Evolutionary conservation across 2,113 vertebrate species (phyloP).

Genomic region (Laterallus jamaicensis): DNA sequence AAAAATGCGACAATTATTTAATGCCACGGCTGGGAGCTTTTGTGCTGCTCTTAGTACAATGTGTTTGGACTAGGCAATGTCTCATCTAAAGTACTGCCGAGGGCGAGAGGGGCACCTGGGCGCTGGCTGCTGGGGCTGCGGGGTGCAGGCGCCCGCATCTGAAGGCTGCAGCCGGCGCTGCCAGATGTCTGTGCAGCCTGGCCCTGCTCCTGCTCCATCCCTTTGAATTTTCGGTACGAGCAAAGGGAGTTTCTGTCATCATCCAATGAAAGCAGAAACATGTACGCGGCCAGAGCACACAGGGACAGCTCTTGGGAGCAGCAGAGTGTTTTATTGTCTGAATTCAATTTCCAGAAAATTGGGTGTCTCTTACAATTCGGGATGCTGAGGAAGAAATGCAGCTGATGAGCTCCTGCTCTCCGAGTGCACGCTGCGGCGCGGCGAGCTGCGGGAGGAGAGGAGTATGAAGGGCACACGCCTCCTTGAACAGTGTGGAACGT

Average conservation of each 20-base stretch:
- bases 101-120: not conserved
- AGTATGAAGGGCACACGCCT: fast-evolving
- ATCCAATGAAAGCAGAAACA: not conserved
- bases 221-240: not conserved
- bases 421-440: fast-evolving
- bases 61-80: slow-evolving; percentile 1
- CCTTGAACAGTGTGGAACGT: fast-evolving
- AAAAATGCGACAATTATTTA: slow-evolving; percentile 70
- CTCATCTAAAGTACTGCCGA: not conserved
- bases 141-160: fast-evolving
- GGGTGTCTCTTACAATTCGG: not conserved
- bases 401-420: not conserved
- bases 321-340: not conserved
- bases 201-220: not conserved
- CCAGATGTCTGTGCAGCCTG: not conserved
- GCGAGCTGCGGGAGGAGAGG: not conserved
- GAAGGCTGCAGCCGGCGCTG: not conserved
- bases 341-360: not conserved
- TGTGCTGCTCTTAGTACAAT: not conserved
- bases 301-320: not conserved
- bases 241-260: not conserved
- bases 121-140: not conserved
- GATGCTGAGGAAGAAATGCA: not conserved
- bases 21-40: slow-evolving; percentile 46
- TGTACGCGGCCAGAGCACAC: not conserved